Evolutionary conservation across 2,888 invertebrate species (phyloP), one percentile per base, ranked within the genome.

Genomic region (Ophioninae sp.): DNA sequence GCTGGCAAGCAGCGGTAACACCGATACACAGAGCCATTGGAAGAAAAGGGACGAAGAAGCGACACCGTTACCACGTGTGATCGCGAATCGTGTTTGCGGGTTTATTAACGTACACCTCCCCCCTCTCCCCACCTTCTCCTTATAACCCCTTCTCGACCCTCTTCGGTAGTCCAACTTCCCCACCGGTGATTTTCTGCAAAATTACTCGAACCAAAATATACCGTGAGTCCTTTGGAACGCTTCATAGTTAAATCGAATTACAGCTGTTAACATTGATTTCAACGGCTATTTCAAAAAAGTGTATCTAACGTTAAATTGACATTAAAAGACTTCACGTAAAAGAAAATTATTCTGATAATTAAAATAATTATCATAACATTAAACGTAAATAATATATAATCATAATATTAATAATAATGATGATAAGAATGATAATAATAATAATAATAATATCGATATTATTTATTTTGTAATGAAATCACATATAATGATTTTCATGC

Each of bases 21-120:
- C 39, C 23, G 41, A 56, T 17, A 65, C 10, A 68, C 13, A 64
- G 17, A 59, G 56, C 64, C 20, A 59, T 23, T 44, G 59, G 68
- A 17, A 77, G 80, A 77, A 80, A 80, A 61, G 61, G 74, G 86
- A 86, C 86, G 84, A 84, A 84, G 86, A 86, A 85, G 61, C 70
- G 59, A 87, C 86, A 88, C 89, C 89, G 90, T 90, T 89, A 90
- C 80, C 75, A 77, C 69, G 74, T 68, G 50, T 67, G 67, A 78
- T 85, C 82, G 83, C 82, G 65, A 21, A 30, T 79, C 56, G 61
- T 68, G 69, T 78, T 41, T 70, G 75, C 65, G 41, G 44, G 41
- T 50, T 73, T 41, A 37, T 37, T 81, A 30, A 61, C 23, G 41
- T 59, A 21, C 7, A 6, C 76, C 64, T 44, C 39, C 39, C 23